These are phyloP conservation scores for Leucozona laternaria DNA, from an alignment of 2,888 invertebrate species.

Conservation along the genomic window DNA sequence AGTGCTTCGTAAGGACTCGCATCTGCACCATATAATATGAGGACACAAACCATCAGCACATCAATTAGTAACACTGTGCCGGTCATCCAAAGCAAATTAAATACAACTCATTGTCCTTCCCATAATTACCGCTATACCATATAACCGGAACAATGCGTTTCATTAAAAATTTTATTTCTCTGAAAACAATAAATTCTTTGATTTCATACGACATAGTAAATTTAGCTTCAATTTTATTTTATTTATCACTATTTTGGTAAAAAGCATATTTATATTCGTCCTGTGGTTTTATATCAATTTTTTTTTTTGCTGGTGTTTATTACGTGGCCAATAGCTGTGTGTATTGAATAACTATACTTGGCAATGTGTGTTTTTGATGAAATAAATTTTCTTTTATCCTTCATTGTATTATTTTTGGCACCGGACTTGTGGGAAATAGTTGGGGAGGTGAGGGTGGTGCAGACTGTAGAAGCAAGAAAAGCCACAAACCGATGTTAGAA, in stretches of 20 bases:
- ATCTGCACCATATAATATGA: not conserved
- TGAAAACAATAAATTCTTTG: slow-evolving; percentile 62
- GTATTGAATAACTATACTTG: slow-evolving; percentile 44
- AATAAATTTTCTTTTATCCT: slow-evolving; percentile 52
- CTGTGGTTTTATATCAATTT: slow-evolving; percentile 19
- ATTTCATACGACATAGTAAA: slow-evolving; percentile 48
- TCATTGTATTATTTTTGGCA: slow-evolving; percentile 20
- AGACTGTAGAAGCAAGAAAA: not conserved
- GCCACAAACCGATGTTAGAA: slow-evolving; percentile 32
- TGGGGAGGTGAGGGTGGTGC: not conserved
- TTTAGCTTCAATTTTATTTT: slow-evolving; percentile 29
- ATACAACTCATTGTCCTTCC: slow-evolving; percentile 33
- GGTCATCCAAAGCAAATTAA: slow-evolving; percentile 43
- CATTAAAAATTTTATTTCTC: slow-evolving; percentile 49
- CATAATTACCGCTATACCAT: not conserved
- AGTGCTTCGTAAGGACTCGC: not conserved
- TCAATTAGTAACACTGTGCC: slow-evolving; percentile 63
- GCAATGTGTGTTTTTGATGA: slow-evolving; percentile 38
- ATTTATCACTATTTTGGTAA: not conserved
- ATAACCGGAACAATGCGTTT: slow-evolving; percentile 25
- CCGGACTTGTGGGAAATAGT: not conserved
- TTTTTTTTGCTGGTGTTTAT: slow-evolving; percentile 14
- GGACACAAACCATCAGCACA: slow-evolving; percentile 23
- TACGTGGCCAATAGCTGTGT: slow-evolving; percentile 1
- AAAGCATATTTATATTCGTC: slow-evolving; percentile 35